phyloP scores from a whole-genome alignment of 2,113 vertebrate species.

The Ciconia stormi region DNA sequence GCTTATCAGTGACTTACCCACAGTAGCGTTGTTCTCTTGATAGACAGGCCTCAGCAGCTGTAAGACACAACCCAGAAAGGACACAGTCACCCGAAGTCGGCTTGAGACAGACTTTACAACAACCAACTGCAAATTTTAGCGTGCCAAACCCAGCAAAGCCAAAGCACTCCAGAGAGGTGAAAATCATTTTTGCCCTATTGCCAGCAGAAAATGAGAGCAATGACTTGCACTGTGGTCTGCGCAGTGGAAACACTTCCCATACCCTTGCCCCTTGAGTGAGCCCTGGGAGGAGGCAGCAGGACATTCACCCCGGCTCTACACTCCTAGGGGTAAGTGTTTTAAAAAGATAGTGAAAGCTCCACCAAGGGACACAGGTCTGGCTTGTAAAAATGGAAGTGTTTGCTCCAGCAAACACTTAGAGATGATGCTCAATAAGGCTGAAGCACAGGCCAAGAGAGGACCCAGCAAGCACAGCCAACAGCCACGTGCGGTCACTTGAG shows the following conservation, averaged over 20 bases:
- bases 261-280: not conserved
- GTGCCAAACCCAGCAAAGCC: not conserved
- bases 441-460: not conserved
- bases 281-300: not conserved
- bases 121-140: not conserved
- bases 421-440: not conserved
- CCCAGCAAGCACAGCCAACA: not conserved
- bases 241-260: not conserved
- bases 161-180: not conserved
- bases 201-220: not conserved
- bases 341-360: not conserved
- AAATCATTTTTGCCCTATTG: not conserved
- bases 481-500: rapidly evolving
- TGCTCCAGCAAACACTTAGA: not conserved
- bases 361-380: not conserved
- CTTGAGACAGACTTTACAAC: not conserved
- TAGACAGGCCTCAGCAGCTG: constrained; percentile 88
- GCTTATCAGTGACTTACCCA: constrained; percentile 75
- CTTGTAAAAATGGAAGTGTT: not conserved
- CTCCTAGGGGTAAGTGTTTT: not conserved
- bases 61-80: constrained; percentile 33
- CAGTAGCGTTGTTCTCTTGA: constrained; percentile 79
- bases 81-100: not conserved
- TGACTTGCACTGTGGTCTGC: not conserved
- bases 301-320: not conserved